Percentiles rank a stretch among this genome's conserved stretches.
Evolutionary conservation across 2,113 vertebrate species (phyloP).

Genomic region (Vombatus ursinus): DNA sequence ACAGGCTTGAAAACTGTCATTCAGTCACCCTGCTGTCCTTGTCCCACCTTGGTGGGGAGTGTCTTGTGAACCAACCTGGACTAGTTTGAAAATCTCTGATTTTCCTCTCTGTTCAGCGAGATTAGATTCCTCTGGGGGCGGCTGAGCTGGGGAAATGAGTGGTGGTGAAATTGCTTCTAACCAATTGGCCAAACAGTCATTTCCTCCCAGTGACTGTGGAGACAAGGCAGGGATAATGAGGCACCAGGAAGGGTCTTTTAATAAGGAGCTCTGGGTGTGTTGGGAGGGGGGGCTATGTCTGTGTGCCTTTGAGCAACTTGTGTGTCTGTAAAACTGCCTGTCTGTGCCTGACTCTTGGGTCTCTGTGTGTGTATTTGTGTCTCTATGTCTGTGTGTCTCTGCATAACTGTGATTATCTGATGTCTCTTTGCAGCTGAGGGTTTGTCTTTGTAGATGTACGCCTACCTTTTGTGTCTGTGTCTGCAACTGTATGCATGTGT

Average conservation of each 20-base stretch:
- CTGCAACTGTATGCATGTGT: neutral
- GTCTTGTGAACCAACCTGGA: neutral
- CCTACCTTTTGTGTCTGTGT: neutral
- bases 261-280: neutral
- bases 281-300: neutral
- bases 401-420: neutral
- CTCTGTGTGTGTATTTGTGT: neutral
- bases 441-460: neutral
- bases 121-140: neutral
- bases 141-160: neutral
- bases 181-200: neutral
- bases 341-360: neutral
- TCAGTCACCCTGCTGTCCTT: neutral
- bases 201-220: neutral
- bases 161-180: constrained; percentile 1
- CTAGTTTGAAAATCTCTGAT: neutral
- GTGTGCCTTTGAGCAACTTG: neutral
- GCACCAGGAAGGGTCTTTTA: neutral
- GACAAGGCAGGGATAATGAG: neutral
- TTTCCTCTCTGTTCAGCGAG: neutral
- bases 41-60: neutral
- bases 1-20: neutral
- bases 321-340: neutral
- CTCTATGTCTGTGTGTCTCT: neutral
- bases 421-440: neutral